These are phyloP conservation scores for Dolichoris vasculosae DNA, from an alignment of 1,140 invertebrate genomes.

Conservation along the genomic window DNA sequence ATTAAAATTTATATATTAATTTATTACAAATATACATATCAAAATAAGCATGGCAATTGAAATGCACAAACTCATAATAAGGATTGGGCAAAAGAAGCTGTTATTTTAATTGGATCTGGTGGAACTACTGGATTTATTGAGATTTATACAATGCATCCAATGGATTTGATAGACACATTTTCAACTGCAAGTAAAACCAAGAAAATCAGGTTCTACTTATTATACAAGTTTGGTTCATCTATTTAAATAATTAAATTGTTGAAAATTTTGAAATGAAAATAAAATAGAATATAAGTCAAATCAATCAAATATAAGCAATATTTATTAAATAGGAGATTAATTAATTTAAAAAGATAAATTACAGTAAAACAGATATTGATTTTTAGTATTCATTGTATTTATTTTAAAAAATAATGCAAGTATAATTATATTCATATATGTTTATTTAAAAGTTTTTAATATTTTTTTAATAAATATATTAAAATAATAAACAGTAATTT, in stretches of 20 bases:
- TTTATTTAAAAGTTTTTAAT: too few species aligned
- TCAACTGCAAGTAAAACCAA: constrained; percentile 82
- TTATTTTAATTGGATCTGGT: constrained; percentile 89
- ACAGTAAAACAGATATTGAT: too few species aligned
- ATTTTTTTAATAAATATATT: neutral
- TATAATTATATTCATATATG: too few species aligned
- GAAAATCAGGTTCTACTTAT: constrained; percentile 72
- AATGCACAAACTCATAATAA: constrained; percentile 42
- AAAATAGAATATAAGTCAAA: neutral
- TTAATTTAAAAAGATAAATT: too few species aligned
- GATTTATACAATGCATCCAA: constrained; percentile 96
- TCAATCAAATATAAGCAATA: neutral
- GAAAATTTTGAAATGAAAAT: neutral
- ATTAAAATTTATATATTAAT: neutral
- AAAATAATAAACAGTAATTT: neutral
- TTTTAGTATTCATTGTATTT: neutral
- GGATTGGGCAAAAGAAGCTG: constrained; percentile 79
- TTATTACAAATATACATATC: neutral
- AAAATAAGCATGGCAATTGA: constrained; percentile 47
- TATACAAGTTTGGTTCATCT: constrained; percentile 70
- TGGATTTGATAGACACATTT: constrained; percentile 92
- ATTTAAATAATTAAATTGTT: neutral
- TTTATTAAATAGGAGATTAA: neutral
- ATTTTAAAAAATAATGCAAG: neutral
- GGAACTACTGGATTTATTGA: constrained; percentile 95